Conservation (phyloP, 2,113 vertebrate genomes). For the Cephalopterus ornatus region DNA sequence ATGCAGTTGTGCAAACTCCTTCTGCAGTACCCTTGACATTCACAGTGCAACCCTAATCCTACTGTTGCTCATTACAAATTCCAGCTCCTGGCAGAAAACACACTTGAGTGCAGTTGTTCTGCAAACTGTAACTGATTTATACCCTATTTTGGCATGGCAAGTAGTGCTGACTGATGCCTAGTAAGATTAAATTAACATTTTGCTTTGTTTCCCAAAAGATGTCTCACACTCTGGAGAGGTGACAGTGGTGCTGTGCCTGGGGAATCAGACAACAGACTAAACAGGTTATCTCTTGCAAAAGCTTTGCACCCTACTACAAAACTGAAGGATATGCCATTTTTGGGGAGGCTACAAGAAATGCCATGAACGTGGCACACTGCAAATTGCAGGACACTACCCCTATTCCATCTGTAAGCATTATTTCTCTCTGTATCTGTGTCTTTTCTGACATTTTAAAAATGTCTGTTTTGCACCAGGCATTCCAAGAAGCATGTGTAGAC, state of each 20-base stretch:
- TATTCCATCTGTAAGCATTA: neutral
- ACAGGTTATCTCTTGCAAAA: neutral
- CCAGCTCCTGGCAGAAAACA: neutral
- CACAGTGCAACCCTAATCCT: neutral
- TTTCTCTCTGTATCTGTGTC: neutral
- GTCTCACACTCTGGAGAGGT: neutral
- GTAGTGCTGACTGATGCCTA: neutral
- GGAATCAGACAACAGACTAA: neutral
- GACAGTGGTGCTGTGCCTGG: neutral
- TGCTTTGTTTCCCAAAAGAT: neutral
- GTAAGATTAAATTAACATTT: neutral
- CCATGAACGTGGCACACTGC: fast-evolving
- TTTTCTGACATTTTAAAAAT: neutral
- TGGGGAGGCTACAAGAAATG: neutral
- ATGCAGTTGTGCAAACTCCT: neutral
- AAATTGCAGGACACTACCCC: neutral
- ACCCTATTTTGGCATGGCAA: neutral
- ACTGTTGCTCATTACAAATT: neutral
- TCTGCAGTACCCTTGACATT: neutral
- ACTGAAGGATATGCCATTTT: neutral
- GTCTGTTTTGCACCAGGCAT: neutral
- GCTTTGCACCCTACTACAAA: neutral
- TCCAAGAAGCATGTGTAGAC: neutral
- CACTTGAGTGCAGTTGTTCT: neutral
- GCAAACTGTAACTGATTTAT: neutral